Conservation (phyloP, 2,888 invertebrate genomes). For the Spatulosminthurus flaviceps region DNA sequence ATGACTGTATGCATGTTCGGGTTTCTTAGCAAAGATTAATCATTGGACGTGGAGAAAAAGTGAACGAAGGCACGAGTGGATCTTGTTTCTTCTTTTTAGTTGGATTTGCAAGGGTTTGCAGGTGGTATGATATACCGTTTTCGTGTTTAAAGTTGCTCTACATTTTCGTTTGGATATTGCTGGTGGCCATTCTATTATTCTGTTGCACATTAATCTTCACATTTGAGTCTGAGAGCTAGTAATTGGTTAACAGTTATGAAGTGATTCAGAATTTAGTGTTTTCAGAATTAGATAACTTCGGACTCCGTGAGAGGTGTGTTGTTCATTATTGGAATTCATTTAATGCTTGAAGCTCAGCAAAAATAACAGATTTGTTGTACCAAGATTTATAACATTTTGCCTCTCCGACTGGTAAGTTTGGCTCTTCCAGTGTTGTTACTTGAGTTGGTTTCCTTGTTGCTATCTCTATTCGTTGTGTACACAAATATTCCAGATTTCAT, state of each 20-base stretch:
- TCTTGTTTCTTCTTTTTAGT: not conserved
- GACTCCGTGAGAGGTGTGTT: too few relatives aligned
- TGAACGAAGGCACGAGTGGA: not conserved
- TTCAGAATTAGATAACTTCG: too few relatives aligned
- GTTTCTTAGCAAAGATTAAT: not conserved
- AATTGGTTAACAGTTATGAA: too few relatives aligned
- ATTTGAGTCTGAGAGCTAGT: too few relatives aligned
- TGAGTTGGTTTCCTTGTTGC: not conserved
- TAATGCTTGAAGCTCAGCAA: too few relatives aligned
- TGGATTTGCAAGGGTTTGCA: constrained; percentile 13
- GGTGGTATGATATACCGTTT: not conserved
- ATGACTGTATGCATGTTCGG: not conserved
- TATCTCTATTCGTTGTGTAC: not conserved
- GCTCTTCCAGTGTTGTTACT: not conserved
- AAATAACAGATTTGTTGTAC: not conserved
- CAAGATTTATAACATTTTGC: not conserved
- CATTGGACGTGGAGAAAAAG: not conserved
- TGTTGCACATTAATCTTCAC: too few relatives aligned
- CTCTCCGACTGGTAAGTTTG: not conserved
- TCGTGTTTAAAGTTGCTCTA: not conserved
- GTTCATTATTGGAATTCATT: too few relatives aligned
- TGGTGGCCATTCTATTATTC: too few relatives aligned
- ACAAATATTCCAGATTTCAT: not conserved
- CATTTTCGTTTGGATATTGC: too few relatives aligned
- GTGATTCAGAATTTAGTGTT: too few relatives aligned